Evolutionary conservation across 2,797 vertebrate species (phyloP).

Genomic region (Prunella strophiata): DNA sequence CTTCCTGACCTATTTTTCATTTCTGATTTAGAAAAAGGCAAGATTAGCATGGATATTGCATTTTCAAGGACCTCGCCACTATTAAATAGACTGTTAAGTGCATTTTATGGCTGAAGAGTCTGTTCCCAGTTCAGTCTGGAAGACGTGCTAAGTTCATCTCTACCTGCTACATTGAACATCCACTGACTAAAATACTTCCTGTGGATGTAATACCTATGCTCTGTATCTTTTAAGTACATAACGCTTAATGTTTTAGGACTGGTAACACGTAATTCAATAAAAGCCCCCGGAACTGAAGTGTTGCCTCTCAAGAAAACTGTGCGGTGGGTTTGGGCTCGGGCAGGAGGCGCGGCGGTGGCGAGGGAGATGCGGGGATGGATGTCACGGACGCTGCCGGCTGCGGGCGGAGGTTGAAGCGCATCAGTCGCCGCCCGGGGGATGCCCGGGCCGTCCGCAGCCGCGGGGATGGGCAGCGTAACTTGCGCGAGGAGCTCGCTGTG

Average conservation of each 20-base stretch:
- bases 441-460: not conserved
- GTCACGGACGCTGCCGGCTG: not conserved
- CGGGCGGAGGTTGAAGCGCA: not conserved
- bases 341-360: not conserved
- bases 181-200: constrained; percentile 77
- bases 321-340: not conserved
- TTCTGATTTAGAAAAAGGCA: constrained; percentile 78
- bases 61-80: constrained; percentile 81
- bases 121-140: constrained; percentile 75
- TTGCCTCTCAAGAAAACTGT: not conserved
- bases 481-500: not conserved
- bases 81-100: constrained; percentile 85
- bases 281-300: not conserved
- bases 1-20: constrained; percentile 78
- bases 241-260: constrained; percentile 67
- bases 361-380: not conserved
- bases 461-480: not conserved
- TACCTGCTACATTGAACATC: constrained; percentile 81
- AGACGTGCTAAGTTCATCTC: constrained; percentile 77
- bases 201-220: constrained; percentile 67
- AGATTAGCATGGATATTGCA: constrained; percentile 83
- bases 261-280: constrained; percentile 49
- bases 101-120: constrained; percentile 81
- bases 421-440: not conserved
- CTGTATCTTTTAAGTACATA: constrained; percentile 71